Evolutionary conservation across 2,113 vertebrate species (phyloP), one percentile per base, ranked within the genome.

Genomic region (Aphelocoma coerulescens): DNA sequence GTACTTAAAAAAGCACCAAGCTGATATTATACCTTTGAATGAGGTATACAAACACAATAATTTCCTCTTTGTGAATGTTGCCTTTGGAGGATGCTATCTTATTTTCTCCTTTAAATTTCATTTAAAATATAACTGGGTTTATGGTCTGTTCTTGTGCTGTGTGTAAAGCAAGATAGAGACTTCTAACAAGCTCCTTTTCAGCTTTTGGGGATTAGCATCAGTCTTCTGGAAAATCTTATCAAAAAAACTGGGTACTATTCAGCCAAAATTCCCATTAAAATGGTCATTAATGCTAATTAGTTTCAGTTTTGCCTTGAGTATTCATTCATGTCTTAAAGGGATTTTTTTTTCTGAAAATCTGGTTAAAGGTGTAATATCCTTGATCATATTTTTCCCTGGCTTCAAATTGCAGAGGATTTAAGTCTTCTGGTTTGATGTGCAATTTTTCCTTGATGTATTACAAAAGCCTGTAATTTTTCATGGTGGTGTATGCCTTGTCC

Each of bases 141-240:
- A 52, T 55, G 16, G 1, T 52, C 24, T 37, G 1, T 19, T 76
- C 12, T 65, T 2, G 0, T 58, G 10, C 19, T 58, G 1, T 58
- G 37, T 8, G 18, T 44, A 79, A 75, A 68, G 12, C 13, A 80
- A 89, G 35, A 71, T 0, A 37, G n/a, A 68, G 7, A 15, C 9
- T 66, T 89, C 33, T 10, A 55, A 85, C 62, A 3, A 22, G 6
- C 17, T 72, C 4, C 6, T 74, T 69, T 65, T 16, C 9, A 28
- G 2, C 51, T 61, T 16, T 44, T 73, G 6, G 16, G 1, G 1
- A 30, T 71, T 93, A 35, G 2, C 4, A 23, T 51, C 8, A 49
- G 24, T 65, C 16, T 76, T 55, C n/a, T 69, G 37, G 62, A 89
- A 94, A 80, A 26, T 21, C 7, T 2, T 51, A 33, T 35, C 0